Evolutionary conservation across 1,140 invertebrate genomes (phyloP), one percentile per base, ranked within the genome.

Genomic region (Riptortus pedestris): DNA sequence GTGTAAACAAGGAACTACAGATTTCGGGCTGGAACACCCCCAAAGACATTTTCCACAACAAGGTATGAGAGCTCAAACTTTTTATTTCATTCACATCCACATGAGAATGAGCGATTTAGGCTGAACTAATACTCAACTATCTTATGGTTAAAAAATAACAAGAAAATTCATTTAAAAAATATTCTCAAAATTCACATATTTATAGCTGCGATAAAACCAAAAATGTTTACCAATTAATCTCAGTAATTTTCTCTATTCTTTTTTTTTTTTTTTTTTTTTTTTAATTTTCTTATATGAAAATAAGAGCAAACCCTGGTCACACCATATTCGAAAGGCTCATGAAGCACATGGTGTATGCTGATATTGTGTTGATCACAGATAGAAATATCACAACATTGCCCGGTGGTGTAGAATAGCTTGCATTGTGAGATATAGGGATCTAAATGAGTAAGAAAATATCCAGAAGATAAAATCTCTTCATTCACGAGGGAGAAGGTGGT

Each of bases 1-100:
- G 59, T 33, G 33, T 60, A 60, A 28, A 31, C 26, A n/a, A 60
- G 59, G 59, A 45, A 60, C 31, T 60, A 33, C 27, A 60, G 43
- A 60, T 60, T 60, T 60, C 22, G 57, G 28, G n/a, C n/a, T 29
- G n/a, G 2, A 7, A 4, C 12, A n/a, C 14, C 18, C 28, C 14
- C n/a, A n/a, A n/a, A 18, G 0, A 28, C 16, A 20, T 31, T 60
- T 16, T 33, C 26, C 51, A 16, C 20, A 2, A 55, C 51, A 27
- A 26, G 9, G 24, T 2, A 26, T 14, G 26, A 55, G 26, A 55
- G 22, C 11, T 55, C 7, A 55, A 24, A 55, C 51, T 24, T 55
- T 26, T 55, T 27, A 27, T 27, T 55, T 18, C 51, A 26, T 24
- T 55, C 51, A 55, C 22, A 55, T 24, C 12, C 24, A 26, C 26